These are phyloP conservation scores for Hafferia zeledoni DNA, from an alignment of 2,797 vertebrate species.

Conservation along the genomic window DNA sequence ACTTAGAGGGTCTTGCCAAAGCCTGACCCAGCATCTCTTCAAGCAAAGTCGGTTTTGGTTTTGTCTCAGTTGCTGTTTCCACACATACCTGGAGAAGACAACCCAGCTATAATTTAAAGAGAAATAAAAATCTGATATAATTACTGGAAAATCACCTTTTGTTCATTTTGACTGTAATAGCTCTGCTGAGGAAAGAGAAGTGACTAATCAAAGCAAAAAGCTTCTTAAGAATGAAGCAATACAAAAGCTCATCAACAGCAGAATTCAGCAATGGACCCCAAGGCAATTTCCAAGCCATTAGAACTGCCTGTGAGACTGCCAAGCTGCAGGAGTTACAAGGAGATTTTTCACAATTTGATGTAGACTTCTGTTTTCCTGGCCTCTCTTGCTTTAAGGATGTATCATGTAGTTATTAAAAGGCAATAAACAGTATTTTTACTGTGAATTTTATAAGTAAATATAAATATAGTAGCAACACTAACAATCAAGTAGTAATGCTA, in stretches of 20 bases:
- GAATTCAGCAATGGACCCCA: not conserved
- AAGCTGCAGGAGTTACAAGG: slow-evolving; percentile 9
- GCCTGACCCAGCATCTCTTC: slow-evolving; percentile 81
- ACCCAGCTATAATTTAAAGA: slow-evolving; percentile 72
- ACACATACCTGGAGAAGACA: slow-evolving; percentile 79
- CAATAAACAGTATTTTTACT: not conserved
- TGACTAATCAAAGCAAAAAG: slow-evolving; percentile 14
- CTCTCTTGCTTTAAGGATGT: not conserved
- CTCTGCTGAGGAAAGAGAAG: not conserved
- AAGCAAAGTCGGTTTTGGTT: slow-evolving; percentile 82
- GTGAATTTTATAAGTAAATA: not conserved
- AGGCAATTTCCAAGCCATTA: slow-evolving; percentile 47
- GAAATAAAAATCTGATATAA: not conserved
- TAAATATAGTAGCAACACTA: not conserved
- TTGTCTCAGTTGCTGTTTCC: slow-evolving; percentile 77
- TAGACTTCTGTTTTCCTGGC: not conserved
- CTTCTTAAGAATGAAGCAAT: slow-evolving; percentile 16
- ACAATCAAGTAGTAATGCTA: not conserved
- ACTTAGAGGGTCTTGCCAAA: slow-evolving; percentile 50
- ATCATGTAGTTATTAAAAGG: not conserved
- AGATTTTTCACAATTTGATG: slow-evolving; percentile 33
- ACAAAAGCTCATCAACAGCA: slow-evolving; percentile 36
- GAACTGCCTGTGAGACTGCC: slow-evolving; percentile 51
- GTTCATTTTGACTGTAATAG: not conserved
- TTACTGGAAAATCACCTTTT: not conserved